Conservation (phyloP, 1,140 invertebrate genomes). For the Lanistes nyassanus region DNA sequence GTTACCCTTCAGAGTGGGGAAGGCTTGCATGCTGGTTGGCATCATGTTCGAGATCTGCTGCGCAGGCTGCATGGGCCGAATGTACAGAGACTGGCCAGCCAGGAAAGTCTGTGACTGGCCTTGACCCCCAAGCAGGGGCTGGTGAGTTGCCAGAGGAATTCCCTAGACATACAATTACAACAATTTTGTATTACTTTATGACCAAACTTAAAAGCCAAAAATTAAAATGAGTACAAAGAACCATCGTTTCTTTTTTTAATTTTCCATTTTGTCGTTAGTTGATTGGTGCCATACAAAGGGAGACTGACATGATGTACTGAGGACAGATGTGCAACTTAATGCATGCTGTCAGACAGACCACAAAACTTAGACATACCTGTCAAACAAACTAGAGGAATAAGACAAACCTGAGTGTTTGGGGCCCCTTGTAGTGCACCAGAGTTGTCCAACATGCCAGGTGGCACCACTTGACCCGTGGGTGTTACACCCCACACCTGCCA, state of each 20-base stretch:
- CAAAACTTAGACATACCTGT: no score
- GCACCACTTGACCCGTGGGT: slow-evolving; percentile 20
- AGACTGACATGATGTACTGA: no score
- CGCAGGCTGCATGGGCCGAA: slow-evolving; percentile 42
- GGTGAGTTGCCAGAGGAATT: slow-evolving; percentile 50
- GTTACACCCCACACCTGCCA: slow-evolving; percentile 22
- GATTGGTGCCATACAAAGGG: no score
- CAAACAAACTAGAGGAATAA: no score
- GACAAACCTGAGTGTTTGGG: slow-evolving; percentile 11
- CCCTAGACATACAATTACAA: no score
- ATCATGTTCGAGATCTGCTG: slow-evolving; percentile 45
- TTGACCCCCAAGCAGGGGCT: slow-evolving; percentile 44
- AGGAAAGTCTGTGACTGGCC: slow-evolving; percentile 56
- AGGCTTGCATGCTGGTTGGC: slow-evolving; percentile 34
- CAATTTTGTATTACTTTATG: no score
- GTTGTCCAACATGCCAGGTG: slow-evolving; percentile 20
- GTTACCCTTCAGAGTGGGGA: slow-evolving; percentile 26
- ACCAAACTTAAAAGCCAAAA: no score
- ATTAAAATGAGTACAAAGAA: no score
- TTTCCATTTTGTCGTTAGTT: no score
- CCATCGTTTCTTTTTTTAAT: no score
- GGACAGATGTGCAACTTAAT: no score
- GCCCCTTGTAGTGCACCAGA: slow-evolving; percentile 3
- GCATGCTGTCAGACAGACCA: no score
- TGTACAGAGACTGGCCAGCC: slow-evolving; percentile 54